phyloP scores from a whole-genome alignment of 2,888 invertebrate genomes.

The Calliopum simillimum region DNA sequence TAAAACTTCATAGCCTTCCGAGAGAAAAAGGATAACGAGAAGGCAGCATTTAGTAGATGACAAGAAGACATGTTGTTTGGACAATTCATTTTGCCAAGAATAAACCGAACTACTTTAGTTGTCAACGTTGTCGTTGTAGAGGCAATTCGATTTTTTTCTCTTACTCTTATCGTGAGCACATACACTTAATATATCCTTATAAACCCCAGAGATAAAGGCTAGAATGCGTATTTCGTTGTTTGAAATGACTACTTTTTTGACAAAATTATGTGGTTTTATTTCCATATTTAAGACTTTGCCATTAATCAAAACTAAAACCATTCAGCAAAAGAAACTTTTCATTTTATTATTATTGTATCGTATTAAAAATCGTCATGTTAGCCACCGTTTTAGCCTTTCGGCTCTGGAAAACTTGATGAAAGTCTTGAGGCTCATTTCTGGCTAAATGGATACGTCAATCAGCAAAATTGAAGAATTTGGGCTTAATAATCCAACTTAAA shows the following conservation, averaged over 20 bases:
- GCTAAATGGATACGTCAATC: no score
- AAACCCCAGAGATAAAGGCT: not conserved
- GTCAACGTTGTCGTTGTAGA: conserved; percentile 14
- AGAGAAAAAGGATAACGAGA: conserved; percentile 7
- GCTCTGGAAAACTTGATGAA: no score
- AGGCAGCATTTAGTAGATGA: not conserved
- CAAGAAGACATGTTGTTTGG: conserved; percentile 30
- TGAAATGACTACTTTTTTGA: not conserved
- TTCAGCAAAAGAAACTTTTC: no score
- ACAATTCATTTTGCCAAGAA: conserved; percentile 24
- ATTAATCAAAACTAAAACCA: conserved; percentile 3
- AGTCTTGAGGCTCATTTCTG: no score
- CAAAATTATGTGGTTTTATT: not conserved
- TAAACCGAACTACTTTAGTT: conserved; percentile 19
- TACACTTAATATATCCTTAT: not conserved
- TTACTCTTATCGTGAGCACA: not conserved
- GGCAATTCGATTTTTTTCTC: not conserved
- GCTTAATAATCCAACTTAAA: no score
- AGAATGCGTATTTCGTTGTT: not conserved
- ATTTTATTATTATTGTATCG: no score
- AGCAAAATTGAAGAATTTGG: no score
- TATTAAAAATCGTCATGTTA: no score
- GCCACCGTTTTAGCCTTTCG: no score
- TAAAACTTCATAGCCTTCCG: conserved; percentile 19
- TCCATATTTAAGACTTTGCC: conserved; percentile 17